A percentile compares a stretch with the other conserved stretches of the same genome.
Conservation (phyloP, 2,113 vertebrate genomes). For the Xenus cinereus region DNA sequence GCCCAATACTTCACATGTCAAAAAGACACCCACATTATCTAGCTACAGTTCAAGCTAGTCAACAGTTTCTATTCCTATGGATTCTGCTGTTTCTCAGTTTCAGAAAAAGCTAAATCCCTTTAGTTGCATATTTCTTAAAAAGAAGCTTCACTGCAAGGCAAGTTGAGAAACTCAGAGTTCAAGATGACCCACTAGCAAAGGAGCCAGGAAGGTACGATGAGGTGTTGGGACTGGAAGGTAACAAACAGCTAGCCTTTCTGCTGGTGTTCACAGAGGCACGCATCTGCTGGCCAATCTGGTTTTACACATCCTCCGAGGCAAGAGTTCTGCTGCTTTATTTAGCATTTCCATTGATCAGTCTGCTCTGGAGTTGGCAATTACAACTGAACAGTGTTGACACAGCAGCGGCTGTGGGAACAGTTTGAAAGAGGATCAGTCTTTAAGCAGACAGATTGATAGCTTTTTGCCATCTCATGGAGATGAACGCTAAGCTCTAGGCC, state of each 20-base stretch:
- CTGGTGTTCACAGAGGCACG: neutral
- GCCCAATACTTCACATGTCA: neutral
- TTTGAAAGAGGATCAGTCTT: neutral
- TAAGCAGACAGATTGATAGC: constrained; percentile 1
- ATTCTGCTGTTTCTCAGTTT: neutral
- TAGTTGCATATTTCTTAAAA: neutral
- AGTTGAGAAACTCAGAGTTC: neutral
- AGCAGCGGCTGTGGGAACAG: neutral
- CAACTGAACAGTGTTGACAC: neutral
- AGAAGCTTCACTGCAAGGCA: neutral
- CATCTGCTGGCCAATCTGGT: neutral
- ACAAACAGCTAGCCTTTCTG: neutral
- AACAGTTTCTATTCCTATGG: neutral
- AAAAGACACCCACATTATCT: fast-evolving
- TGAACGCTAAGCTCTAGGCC: neutral
- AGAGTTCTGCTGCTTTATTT: constrained; percentile 28
- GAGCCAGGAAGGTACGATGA: neutral
- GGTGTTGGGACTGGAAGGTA: neutral
- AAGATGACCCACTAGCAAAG: neutral
- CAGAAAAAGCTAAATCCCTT: neutral
- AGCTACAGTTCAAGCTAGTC: neutral
- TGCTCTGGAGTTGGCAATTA: constrained; percentile 8
- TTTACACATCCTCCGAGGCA: neutral
- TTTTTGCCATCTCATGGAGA: neutral
- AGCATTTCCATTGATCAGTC: constrained; percentile 31